These are phyloP conservation scores for Cotesia congregata DNA, from an alignment of 2,888 invertebrate genomes.

Conservation along the genomic window DNA sequence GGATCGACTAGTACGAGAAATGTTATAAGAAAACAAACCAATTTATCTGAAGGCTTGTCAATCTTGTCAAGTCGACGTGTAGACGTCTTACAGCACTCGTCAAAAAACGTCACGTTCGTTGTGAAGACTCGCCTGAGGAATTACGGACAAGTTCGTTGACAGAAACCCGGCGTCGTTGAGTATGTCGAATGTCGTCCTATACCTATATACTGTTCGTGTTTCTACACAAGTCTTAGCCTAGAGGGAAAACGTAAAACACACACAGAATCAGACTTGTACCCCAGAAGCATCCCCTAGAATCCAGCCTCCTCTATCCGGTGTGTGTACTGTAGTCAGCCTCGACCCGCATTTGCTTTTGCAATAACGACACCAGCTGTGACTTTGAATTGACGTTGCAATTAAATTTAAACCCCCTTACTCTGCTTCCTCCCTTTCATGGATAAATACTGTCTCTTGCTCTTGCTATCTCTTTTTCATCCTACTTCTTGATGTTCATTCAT, in stretches of 20 bases:
- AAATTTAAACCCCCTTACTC: slow-evolving; percentile 27
- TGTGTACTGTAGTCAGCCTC: slow-evolving; percentile 14
- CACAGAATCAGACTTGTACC: background rate
- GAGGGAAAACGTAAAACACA: slow-evolving; percentile 40
- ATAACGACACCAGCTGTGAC: slow-evolving; percentile 30
- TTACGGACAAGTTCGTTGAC: slow-evolving; percentile 47
- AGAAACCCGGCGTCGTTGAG: slow-evolving; percentile 37
- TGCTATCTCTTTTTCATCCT: background rate
- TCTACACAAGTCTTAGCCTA: slow-evolving; percentile 10
- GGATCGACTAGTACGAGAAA: background rate
- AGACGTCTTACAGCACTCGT: slow-evolving; percentile 3
- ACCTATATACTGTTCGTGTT: background rate
- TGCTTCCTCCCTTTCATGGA: background rate
- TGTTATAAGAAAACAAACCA: slow-evolving; percentile 16
- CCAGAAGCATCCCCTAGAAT: slow-evolving; percentile 5
- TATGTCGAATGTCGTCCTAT: slow-evolving; percentile 24
- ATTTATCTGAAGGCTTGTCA: slow-evolving; percentile 30
- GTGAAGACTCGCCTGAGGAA: slow-evolving; percentile 32
- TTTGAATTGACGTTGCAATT: slow-evolving; percentile 33
- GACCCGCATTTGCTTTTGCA: slow-evolving; percentile 32
- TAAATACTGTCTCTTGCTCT: slow-evolving; percentile 8
- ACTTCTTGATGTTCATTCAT: background rate
- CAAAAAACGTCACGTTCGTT: slow-evolving; percentile 20
- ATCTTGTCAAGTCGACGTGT: slow-evolving; percentile 20
- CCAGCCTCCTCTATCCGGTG: background rate